These are phyloP conservation scores for Papilio polyxenes DNA, from an alignment of 1,140 invertebrate genomes.

Conservation along the genomic window DNA sequence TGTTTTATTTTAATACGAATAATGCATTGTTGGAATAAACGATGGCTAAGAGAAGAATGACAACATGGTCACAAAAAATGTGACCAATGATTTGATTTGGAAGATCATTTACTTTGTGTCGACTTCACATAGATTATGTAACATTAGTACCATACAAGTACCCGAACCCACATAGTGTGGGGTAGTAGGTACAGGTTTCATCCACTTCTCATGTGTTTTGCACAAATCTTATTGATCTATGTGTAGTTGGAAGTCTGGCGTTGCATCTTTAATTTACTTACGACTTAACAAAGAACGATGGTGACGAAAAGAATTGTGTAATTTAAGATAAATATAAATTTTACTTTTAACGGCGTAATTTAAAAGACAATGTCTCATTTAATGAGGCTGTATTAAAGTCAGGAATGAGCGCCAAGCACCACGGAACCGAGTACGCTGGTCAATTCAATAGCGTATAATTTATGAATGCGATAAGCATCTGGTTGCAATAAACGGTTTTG, in stretches of 20 bases:
- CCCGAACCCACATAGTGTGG: too few relatives aligned
- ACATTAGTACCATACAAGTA: too few relatives aligned
- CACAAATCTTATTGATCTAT: too few relatives aligned
- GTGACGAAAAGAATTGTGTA: not conserved
- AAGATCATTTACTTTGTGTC: not conserved
- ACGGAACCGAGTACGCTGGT: constrained; percentile 58
- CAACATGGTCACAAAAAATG: not conserved
- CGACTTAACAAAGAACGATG: not conserved
- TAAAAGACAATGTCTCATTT: constrained; percentile 17
- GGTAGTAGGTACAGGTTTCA: too few relatives aligned
- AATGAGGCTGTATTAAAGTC: constrained; percentile 35
- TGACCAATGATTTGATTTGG: not conserved
- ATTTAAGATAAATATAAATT: not conserved
- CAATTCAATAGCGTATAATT: constrained; percentile 57
- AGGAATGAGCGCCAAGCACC: constrained; percentile 48
- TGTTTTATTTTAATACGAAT: not conserved
- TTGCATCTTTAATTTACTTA: too few relatives aligned
- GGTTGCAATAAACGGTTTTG: constrained; percentile 54
- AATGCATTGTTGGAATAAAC: not conserved
- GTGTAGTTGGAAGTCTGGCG: too few relatives aligned
- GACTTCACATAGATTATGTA: too few relatives aligned
- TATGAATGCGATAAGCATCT: constrained; percentile 52
- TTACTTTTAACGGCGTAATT: not conserved
- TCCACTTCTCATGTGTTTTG: too few relatives aligned
- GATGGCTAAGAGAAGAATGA: not conserved